phyloP scores from a whole-genome alignment of 2,113 vertebrate genomes.

The Muscicapa adusta region DNA sequence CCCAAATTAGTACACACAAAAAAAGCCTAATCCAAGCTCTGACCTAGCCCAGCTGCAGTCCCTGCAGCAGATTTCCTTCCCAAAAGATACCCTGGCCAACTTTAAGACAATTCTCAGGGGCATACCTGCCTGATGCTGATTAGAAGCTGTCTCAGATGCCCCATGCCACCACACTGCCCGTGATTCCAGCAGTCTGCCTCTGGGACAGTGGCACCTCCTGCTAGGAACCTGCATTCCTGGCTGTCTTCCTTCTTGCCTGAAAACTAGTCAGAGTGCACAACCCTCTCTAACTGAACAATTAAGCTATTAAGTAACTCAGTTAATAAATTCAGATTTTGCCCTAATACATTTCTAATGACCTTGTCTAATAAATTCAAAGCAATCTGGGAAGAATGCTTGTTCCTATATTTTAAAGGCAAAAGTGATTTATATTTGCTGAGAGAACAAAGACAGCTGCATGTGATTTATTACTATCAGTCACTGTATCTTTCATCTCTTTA shows the following conservation, averaged over 20 bases:
- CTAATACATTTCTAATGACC: slow-evolving; percentile 63
- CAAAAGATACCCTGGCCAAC: neutral
- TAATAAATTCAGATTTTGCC: slow-evolving; percentile 57
- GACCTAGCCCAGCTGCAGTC: neutral
- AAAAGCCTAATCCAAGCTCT: neutral
- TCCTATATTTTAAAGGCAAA: slow-evolving; percentile 57
- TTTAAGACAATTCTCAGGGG: neutral
- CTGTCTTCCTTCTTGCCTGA: neutral
- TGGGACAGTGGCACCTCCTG: neutral
- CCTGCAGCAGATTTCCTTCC: neutral
- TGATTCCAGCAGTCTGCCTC: neutral
- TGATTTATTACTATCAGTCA: slow-evolving; percentile 66
- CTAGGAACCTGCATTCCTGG: neutral
- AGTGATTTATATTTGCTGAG: slow-evolving; percentile 59
- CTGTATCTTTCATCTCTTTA: slow-evolving; percentile 60
- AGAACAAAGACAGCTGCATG: slow-evolving; percentile 6
- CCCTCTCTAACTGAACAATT: slow-evolving; percentile 17
- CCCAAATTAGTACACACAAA: neutral
- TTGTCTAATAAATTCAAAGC: slow-evolving; percentile 60
- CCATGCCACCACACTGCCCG: neutral
- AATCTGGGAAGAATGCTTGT: slow-evolving; percentile 50
- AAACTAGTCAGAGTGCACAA: neutral
- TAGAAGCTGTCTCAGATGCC: slow-evolving; percentile 52
- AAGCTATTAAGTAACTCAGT: slow-evolving; percentile 53
- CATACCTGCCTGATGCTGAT: slow-evolving; percentile 73